These are phyloP conservation scores for Eustalomyia histrio DNA, from an alignment of 2,888 invertebrate species.

Conservation along the genomic window DNA sequence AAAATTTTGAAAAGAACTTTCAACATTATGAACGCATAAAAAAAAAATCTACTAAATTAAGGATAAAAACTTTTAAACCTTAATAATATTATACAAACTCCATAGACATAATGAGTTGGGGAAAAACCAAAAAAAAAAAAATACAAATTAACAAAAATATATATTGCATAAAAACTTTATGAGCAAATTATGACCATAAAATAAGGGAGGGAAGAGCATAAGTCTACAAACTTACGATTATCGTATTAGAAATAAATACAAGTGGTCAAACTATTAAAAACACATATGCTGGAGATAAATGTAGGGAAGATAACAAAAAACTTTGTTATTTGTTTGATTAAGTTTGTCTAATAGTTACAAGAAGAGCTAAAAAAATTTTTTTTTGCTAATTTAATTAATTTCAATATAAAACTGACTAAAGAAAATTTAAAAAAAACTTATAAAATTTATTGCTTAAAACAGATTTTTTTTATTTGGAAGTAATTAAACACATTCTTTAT, in stretches of 20 bases:
- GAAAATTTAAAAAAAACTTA: no score
- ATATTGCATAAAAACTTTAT: conserved; percentile 13
- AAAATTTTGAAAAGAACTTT: conserved; percentile 17
- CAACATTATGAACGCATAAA: background rate
- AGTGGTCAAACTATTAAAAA: background rate
- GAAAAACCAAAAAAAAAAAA: background rate
- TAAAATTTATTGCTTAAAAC: no score
- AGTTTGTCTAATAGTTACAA: conserved; percentile 9
- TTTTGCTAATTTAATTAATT: no score
- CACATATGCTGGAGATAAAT: background rate
- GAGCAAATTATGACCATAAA: conserved; percentile 3
- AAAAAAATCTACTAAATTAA: background rate
- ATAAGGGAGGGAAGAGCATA: background rate
- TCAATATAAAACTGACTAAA: no score
- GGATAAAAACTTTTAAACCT: conserved; percentile 29
- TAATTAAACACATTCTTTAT: no score
- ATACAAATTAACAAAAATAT: conserved; percentile 23
- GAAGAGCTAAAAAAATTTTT: background rate
- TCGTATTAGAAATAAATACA: background rate
- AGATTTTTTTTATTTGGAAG: no score
- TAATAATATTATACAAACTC: conserved; percentile 13
- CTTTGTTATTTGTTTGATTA: conserved; percentile 27
- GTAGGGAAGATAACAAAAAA: background rate
- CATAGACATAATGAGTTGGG: background rate
- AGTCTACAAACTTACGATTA: background rate